Evolutionary conservation across 2,888 invertebrate genomes (phyloP), one percentile per base, ranked within the genome.

Genomic region (Noctuana brunneofusca): DNA sequence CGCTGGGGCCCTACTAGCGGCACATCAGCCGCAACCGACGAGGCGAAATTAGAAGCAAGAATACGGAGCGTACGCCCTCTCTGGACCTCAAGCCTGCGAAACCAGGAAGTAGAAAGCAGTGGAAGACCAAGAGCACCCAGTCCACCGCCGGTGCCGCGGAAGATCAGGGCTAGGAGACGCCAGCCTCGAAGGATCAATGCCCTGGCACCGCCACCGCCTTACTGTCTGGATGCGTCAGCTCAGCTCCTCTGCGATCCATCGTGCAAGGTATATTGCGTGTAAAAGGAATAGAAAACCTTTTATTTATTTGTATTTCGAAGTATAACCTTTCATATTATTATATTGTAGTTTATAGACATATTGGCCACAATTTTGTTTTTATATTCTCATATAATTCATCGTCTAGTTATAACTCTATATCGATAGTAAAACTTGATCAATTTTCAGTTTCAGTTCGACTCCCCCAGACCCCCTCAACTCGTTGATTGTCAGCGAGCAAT

Each of bases 1-100:
- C 90, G 87, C 87, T 87, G 86, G 84, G 85, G 81, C 82, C 80
- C 84, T 82, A 74, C 84, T 82, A 74, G 71, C 72, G 81, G 79
- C 76, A 80, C 80, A 77, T 75, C 78, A 69, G 75, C 57, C 48
- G 57, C 74, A 71, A 75, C 75, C 69, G 79, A 72, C 81, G 83
- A 74, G 86, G 86, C 79, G 80, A 83, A 63, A 74, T 75, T 67
- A 69, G 89, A 66, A 83, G 87, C 64, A 79, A 85, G 64, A 73
- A 82, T 64, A 78, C 88, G 71, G 71, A 75, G 69, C 75, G 84
- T 78, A 77, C 85, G 69, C 70, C 78, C 24, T 65, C 76, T 55
- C 75, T 91, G 65, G 89, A 86, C 54, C 76, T 14, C 14, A 5
- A 14, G 14, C 38, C 38, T 24, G 5, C 24, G 2, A 3, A 35